Evolutionary conservation across 2,113 vertebrate species (phyloP).

Genomic region (Todiramphus saurophagus): DNA sequence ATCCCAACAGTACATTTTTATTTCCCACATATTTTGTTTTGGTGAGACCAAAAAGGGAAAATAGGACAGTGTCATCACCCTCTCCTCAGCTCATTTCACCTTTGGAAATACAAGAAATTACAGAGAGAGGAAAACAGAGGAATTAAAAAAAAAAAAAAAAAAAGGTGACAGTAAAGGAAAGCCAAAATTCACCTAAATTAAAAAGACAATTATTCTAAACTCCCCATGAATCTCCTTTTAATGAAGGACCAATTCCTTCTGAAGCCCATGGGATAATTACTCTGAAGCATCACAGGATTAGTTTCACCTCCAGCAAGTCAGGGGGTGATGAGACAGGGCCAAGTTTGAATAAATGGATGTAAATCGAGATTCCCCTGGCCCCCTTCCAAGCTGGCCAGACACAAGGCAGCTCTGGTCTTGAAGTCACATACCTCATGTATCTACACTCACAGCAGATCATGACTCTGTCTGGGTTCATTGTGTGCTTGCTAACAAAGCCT

Average conservation of each 20-base stretch:
- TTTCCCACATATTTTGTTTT: neutral
- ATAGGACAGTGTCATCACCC: neutral
- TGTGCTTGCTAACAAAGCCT: neutral
- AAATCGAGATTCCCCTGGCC: conserved; percentile 14
- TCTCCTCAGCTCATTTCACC: neutral
- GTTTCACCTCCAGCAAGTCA: conserved; percentile 25
- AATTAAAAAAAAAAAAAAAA: neutral
- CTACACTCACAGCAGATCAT: neutral
- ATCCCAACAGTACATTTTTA: neutral
- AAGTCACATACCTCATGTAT: neutral
- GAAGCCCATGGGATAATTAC: neutral
- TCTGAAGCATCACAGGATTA: neutral
- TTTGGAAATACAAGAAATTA: neutral
- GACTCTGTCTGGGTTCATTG: neutral
- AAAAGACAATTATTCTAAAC: neutral
- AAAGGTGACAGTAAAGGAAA: neutral
- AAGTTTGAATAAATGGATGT: neutral
- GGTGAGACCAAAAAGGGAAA: neutral
- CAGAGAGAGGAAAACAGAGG: neutral
- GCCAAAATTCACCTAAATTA: neutral
- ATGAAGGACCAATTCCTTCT: neutral
- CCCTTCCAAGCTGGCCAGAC: conserved; percentile 34
- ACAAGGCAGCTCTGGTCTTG: neutral
- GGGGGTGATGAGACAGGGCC: neutral
- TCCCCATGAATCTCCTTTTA: neutral